phyloP scores from a whole-genome alignment of 2,113 vertebrate genomes.

The Charina bottae region DNA sequence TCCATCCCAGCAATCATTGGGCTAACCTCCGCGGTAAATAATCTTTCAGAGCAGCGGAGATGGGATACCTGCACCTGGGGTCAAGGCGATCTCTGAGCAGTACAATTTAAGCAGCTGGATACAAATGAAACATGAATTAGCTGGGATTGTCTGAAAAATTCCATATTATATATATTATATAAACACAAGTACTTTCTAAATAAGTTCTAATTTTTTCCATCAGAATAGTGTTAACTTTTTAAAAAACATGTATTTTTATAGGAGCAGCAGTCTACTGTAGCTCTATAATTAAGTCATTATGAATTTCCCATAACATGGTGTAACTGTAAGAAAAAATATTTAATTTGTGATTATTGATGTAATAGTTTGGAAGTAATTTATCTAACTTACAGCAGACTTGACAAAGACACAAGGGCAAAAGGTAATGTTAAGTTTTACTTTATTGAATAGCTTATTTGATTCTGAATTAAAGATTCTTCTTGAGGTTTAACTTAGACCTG shows the following conservation, averaged over 20 bases:
- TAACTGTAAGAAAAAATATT: conserved; percentile 61
- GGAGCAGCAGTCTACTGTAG: conserved; percentile 63
- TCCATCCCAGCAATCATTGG: conserved; percentile 76
- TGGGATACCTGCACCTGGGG: conserved; percentile 73
- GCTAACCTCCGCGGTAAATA: conserved; percentile 73
- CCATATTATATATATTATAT: conserved; percentile 49
- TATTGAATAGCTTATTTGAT: conserved; percentile 74
- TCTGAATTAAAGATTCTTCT: conserved; percentile 59
- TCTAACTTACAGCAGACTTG: conserved; percentile 71
- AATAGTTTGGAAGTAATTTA: conserved; percentile 80
- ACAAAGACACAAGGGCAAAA: conserved; percentile 72
- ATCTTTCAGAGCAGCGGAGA: conserved; percentile 68
- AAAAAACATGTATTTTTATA: conserved; percentile 53
- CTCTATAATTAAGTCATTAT: conserved; percentile 67
- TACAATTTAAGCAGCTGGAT: conserved; percentile 70
- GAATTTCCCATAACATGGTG: conserved; percentile 66
- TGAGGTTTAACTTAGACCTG: conserved; percentile 48
- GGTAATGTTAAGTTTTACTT: conserved; percentile 59
- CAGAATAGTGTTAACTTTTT: not conserved
- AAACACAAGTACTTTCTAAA: conserved; percentile 57
- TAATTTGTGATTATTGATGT: conserved; percentile 80
- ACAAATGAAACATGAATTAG: conserved; percentile 63
- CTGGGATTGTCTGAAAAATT: conserved; percentile 47
- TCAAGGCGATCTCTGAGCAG: conserved; percentile 64
- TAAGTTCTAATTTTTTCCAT: conserved; percentile 20